A percentile compares a stretch with the other conserved stretches of the same genome.
phyloP scores from a whole-genome alignment of 2,797 vertebrate genomes.

The Trachops cirrhosus region DNA sequence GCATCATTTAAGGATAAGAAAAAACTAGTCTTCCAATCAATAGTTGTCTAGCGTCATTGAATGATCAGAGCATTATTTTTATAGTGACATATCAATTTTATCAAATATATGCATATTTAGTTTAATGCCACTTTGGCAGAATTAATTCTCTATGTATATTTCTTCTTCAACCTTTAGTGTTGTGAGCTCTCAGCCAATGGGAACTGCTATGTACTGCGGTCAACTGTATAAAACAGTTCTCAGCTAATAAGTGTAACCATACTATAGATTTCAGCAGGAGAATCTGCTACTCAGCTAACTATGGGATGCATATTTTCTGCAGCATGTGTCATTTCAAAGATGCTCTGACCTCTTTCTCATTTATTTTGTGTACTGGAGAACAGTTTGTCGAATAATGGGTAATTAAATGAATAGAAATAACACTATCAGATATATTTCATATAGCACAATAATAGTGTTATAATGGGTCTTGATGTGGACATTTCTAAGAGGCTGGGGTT shows the following conservation, averaged over 20 bases:
- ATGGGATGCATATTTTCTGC: neutral
- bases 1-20: neutral
- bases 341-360: neutral
- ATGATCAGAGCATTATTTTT: neutral
- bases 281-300: neutral
- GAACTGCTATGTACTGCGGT: neutral
- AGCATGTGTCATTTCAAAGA: neutral
- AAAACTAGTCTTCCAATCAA: neutral
- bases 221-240: neutral
- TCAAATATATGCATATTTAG: neutral
- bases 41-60: neutral
- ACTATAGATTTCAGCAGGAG: neutral
- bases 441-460: neutral
- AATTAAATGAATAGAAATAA: neutral
- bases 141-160: neutral
- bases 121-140: neutral
- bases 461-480: neutral
- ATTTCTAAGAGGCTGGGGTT: neutral
- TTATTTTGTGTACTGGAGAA: constrained; percentile 1
- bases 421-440: neutral
- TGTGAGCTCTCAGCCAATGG: neutral
- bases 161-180: neutral
- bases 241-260: neutral
- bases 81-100: neutral
- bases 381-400: constrained; percentile 2